Conservation (phyloP, 2,113 vertebrate genomes). For the Cairina moschata region DNA sequence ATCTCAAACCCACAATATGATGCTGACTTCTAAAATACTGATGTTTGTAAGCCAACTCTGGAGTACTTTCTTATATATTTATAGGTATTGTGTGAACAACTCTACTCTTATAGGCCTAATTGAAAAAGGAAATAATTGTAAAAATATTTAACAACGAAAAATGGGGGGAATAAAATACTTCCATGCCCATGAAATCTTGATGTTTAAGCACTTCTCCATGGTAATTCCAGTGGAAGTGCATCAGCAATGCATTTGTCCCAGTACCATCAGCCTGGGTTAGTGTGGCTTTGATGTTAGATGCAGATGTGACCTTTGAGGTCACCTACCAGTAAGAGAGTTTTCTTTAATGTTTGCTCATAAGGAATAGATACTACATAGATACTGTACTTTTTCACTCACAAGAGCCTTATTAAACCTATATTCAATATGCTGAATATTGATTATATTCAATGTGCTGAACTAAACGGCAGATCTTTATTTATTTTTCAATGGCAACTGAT, state of each 20-base stretch:
- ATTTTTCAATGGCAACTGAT: neutral
- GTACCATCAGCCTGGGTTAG: neutral
- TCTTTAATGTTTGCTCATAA: neutral
- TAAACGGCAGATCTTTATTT: neutral
- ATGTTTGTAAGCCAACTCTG: neutral
- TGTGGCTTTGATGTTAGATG: neutral
- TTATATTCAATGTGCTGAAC: neutral
- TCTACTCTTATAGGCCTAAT: neutral
- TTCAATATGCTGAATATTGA: neutral
- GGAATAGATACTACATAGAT: neutral
- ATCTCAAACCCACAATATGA: neutral
- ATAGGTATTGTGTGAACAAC: neutral
- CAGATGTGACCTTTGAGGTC: neutral
- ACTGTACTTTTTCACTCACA: neutral
- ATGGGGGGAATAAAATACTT: neutral
- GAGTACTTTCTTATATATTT: neutral
- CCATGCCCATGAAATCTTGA: neutral
- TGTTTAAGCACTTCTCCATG: neutral
- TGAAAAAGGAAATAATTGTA: neutral
- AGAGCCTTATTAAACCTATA: neutral
- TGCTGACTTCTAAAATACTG: neutral
- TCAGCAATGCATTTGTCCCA: neutral
- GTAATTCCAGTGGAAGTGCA: neutral
- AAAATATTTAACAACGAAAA: neutral
- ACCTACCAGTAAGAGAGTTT: neutral